Conservation (phyloP, 2,888 invertebrate species). For the Gari tellinella region DNA sequence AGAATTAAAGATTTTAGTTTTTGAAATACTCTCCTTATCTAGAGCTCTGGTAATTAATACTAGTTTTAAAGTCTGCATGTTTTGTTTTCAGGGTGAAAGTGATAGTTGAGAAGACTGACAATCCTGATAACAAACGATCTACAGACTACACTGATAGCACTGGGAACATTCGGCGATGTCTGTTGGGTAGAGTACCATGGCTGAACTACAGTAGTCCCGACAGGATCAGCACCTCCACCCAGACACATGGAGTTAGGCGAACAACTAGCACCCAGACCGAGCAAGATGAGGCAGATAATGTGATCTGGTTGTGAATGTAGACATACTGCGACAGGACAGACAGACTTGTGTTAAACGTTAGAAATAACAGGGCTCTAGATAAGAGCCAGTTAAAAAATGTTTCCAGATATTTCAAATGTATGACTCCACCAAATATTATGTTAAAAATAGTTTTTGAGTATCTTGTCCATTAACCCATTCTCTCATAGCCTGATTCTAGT, state of each 20-base stretch:
- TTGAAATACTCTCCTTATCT: no score
- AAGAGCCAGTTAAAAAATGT: no score
- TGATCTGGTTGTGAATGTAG: no score
- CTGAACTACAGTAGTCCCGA: slow-evolving; percentile 29
- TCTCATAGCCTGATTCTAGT: no score
- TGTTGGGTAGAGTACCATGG: slow-evolving; percentile 49
- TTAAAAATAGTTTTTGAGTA: no score
- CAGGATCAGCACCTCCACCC: slow-evolving; percentile 70
- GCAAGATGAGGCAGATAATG: not conserved
- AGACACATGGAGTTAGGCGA: slow-evolving; percentile 70
- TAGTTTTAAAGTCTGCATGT: not conserved
- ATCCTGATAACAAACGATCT: not conserved
- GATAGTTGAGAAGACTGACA: slow-evolving; percentile 16
- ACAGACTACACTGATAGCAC: slow-evolving; percentile 11
- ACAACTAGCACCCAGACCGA: slow-evolving; percentile 76
- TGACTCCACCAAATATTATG: no score
- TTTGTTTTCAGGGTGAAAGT: slow-evolving; percentile 25
- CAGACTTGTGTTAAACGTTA: no score
- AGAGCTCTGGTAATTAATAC: not conserved
- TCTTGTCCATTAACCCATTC: no score
- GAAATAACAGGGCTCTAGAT: no score
- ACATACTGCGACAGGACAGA: no score
- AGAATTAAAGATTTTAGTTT: no score
- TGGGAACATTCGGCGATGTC: slow-evolving; percentile 38
- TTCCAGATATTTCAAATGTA: no score